A percentile compares a stretch with the other conserved stretches of the same genome.
These are phyloP conservation scores for Chaunax sp. DNA, from an alignment of 2,797 vertebrate genomes.

Conservation along the genomic window DNA sequence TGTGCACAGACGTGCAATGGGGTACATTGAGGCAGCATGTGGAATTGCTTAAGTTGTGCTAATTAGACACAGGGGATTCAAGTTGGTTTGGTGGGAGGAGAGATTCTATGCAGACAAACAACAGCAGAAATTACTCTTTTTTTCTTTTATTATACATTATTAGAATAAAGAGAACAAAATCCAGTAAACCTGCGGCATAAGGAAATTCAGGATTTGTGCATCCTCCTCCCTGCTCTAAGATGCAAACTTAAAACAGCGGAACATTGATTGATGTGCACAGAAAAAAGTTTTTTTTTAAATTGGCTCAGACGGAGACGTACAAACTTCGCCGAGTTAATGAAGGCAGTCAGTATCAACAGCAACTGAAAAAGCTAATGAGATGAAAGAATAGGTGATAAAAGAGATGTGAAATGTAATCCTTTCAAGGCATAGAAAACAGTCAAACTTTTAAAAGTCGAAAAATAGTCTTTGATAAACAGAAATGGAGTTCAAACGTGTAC, in stretches of 20 bases:
- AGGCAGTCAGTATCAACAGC: conserved; percentile 48
- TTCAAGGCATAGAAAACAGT: conserved; percentile 36
- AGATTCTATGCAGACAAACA: background rate
- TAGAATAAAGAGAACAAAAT: background rate
- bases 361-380: conserved; percentile 52
- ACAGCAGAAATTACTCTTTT: conserved; percentile 5
- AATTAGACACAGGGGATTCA: conserved; percentile 39
- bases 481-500: conserved; percentile 35
- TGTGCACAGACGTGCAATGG: background rate
- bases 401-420: conserved; percentile 44
- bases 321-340: conserved; percentile 51
- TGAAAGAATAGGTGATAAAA: conserved; percentile 60
- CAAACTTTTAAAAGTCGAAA: conserved; percentile 45
- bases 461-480: conserved; percentile 38
- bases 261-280: conserved; percentile 35
- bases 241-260: conserved; percentile 17
- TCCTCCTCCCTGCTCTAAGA: conserved; percentile 7
- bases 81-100: background rate
- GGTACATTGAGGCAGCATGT: conserved; percentile 2
- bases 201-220: background rate
- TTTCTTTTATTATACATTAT: background rate
- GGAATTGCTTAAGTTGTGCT: conserved; percentile 17
- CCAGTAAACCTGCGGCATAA: background rate
- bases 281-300: conserved; percentile 27
- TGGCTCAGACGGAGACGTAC: conserved; percentile 29